Conservation (phyloP, 2,113 vertebrate species). For the Tympanuchus pallidicinctus region DNA sequence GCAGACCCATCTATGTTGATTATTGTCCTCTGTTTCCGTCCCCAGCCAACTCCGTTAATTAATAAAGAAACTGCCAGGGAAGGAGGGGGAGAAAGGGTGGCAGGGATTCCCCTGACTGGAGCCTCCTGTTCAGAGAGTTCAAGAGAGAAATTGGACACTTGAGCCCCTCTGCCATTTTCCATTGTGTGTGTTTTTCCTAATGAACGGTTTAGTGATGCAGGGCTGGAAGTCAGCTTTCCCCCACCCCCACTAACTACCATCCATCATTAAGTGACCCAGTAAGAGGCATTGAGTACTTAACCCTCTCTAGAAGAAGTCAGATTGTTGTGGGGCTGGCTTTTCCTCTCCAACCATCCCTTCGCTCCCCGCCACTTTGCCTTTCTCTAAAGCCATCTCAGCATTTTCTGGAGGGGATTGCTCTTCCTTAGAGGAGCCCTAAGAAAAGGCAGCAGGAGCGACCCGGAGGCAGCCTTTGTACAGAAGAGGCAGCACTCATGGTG, state of each 20-base stretch:
- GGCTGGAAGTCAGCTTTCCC: conserved; percentile 77
- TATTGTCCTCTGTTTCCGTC: conserved; percentile 78
- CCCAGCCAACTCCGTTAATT: conserved; percentile 80
- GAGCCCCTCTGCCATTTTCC: conserved; percentile 73
- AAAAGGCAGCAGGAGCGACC: neutral
- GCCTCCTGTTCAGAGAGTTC: conserved; percentile 76
- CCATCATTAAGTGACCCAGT: conserved; percentile 73
- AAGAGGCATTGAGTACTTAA: conserved; percentile 70
- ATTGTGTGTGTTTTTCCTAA: conserved; percentile 76
- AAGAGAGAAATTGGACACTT: conserved; percentile 79
- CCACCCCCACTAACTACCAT: conserved; percentile 68
- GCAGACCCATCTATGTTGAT: conserved; percentile 77
- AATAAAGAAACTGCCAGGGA: conserved; percentile 74
- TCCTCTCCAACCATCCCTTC: conserved; percentile 18
- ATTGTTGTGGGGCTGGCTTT: conserved; percentile 39
- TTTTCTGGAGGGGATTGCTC: neutral
- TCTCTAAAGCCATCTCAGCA: neutral
- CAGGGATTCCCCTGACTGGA: conserved; percentile 76
- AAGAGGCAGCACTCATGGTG: neutral
- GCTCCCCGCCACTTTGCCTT: neutral
- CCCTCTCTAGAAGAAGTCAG: conserved; percentile 65
- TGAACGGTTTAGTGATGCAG: conserved; percentile 75
- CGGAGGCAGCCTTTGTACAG: neutral
- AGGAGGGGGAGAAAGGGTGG: conserved; percentile 69
- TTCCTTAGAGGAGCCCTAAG: neutral